Conservation (phyloP, 2,888 invertebrate genomes). For the Acanthosepion lycidas region DNA sequence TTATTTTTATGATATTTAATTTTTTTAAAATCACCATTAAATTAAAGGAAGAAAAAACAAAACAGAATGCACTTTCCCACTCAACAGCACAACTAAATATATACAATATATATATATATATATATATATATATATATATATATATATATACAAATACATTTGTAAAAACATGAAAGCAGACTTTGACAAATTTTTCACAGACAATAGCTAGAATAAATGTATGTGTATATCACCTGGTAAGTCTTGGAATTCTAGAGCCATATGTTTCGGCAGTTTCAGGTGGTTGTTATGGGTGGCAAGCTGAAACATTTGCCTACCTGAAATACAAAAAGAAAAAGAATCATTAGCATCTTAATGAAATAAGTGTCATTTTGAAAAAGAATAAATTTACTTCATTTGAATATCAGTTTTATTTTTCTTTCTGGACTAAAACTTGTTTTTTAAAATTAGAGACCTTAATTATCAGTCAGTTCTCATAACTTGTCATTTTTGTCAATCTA, state of each 20-base stretch:
- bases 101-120: not conserved
- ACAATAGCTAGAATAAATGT: conserved; percentile 38
- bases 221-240: conserved; percentile 44
- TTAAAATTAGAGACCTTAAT: too few species aligned
- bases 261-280: conserved; percentile 42
- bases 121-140: not conserved
- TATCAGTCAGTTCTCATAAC: too few species aligned
- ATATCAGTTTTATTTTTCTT: too few species aligned
- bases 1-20: not conserved
- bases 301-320: conserved; percentile 46
- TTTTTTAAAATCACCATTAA: not conserved
- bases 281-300: conserved; percentile 45
- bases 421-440: too few species aligned
- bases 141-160: not conserved
- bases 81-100: not conserved
- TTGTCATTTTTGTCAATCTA: too few species aligned
- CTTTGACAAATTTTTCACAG: not conserved
- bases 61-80: not conserved
- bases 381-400: too few species aligned
- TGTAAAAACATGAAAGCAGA: not conserved
- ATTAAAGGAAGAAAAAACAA: not conserved
- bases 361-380: too few species aligned
- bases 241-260: conserved; percentile 47
- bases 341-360: not conserved
- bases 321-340: not conserved